Evolutionary conservation across 2,113 vertebrate genomes (phyloP).

Genomic region (Takifugu bimaculatus): DNA sequence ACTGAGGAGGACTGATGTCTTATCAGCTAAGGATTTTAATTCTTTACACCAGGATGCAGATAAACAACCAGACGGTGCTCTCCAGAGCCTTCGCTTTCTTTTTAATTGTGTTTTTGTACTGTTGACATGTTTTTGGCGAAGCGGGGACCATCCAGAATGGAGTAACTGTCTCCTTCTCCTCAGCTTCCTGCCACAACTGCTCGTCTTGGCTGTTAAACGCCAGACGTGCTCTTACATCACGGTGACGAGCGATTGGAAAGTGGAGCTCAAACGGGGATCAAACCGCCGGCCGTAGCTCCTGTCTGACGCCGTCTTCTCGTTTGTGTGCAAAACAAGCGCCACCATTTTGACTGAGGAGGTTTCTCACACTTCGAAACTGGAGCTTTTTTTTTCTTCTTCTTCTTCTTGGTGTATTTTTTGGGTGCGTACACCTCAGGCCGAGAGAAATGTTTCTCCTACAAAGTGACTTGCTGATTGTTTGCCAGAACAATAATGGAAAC

Average conservation of each 20-base stretch:
- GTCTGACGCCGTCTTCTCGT: constrained; percentile 49
- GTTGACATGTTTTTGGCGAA: constrained; percentile 1
- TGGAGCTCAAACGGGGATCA: constrained; percentile 69
- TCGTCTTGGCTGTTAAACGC: constrained; percentile 65
- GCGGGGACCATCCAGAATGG: neutral
- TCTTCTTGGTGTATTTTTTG: neutral
- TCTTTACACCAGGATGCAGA: constrained; percentile 66
- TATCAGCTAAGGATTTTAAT: constrained; percentile 74
- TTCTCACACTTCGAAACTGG: too few species aligned
- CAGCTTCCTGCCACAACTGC: constrained; percentile 44
- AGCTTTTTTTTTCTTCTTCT: neutral
- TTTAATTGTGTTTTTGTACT: constrained; percentile 62
- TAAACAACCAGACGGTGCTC: constrained; percentile 69
- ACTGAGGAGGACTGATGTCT: constrained; percentile 77
- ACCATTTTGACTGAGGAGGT: constrained; percentile 55
- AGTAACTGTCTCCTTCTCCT: constrained; percentile 34
- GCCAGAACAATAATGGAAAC: constrained; percentile 49
- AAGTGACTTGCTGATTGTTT: constrained; percentile 44
- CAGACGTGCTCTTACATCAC: constrained; percentile 64
- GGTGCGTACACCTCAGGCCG: neutral
- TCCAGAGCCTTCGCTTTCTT: constrained; percentile 43
- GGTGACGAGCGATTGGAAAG: constrained; percentile 56
- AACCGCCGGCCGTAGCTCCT: constrained; percentile 46
- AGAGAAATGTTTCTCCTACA: constrained; percentile 16
- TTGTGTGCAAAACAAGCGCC: constrained; percentile 8